A percentile compares a stretch with the other conserved stretches of the same genome.
Evolutionary conservation across 2,797 vertebrate species (phyloP).

Genomic region (Hydrolagus colliei): DNA sequence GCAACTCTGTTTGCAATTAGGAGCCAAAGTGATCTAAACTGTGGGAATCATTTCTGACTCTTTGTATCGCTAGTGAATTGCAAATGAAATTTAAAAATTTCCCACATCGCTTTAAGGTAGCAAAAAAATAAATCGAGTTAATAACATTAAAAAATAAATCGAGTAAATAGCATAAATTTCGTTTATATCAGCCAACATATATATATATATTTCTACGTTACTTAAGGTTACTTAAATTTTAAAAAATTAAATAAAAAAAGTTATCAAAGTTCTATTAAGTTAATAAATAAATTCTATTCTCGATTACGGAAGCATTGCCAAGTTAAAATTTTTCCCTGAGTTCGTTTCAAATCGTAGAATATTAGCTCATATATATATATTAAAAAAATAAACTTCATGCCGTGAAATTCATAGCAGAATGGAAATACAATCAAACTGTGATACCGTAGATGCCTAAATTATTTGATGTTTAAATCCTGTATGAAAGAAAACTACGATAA

Average conservation of each 20-base stretch:
- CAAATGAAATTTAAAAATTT: background rate
- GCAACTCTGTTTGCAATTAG: background rate
- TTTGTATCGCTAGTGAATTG: background rate
- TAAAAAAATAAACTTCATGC: background rate
- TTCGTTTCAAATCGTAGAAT: background rate
- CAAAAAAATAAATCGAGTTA: background rate
- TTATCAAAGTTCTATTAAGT: background rate
- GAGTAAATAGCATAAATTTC: background rate
- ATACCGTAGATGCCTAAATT: background rate
- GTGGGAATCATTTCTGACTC: background rate
- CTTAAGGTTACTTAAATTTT: background rate
- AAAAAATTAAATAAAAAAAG: background rate
- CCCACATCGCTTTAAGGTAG: background rate
- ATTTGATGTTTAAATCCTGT: background rate
- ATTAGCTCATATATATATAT: background rate
- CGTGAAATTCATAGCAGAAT: too few relatives aligned
- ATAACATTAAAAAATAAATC: background rate
- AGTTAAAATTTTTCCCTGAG: background rate
- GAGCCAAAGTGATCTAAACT: background rate
- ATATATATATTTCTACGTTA: background rate
- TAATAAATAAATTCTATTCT: background rate
- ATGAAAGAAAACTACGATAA: background rate
- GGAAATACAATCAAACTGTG: too few relatives aligned
- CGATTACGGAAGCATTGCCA: background rate
- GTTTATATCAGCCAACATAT: background rate